phyloP scores from a whole-genome alignment of 2,888 invertebrate genomes.

The Beris chalybata region DNA sequence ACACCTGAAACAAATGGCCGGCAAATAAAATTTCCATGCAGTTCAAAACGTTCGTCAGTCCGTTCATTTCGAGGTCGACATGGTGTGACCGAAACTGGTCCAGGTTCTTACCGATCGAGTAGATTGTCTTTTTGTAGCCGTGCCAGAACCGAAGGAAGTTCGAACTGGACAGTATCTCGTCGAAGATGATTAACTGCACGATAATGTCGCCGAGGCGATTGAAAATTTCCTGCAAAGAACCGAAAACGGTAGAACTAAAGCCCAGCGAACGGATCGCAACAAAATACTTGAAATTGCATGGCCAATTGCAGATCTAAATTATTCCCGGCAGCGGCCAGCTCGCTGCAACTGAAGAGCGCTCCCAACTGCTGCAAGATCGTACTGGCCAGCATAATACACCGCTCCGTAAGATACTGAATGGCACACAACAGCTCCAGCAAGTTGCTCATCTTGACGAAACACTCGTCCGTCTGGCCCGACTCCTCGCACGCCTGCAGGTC shows the following conservation, averaged over 20 bases:
- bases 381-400: constrained; percentile 71
- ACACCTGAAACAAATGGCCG: constrained; percentile 72
- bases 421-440: constrained; percentile 65
- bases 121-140: constrained; percentile 73
- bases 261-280: not conserved
- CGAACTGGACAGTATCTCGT: constrained; percentile 49
- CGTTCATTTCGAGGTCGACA: constrained; percentile 59
- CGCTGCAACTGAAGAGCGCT: constrained; percentile 61
- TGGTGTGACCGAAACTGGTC: constrained; percentile 63
- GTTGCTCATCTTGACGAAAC: constrained; percentile 56
- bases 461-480: constrained; percentile 36
- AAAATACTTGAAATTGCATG: constrained; percentile 44
- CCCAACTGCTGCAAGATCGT: constrained; percentile 76
- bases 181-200: constrained; percentile 65
- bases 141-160: constrained; percentile 68
- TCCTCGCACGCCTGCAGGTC: constrained; percentile 40
- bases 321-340: constrained; percentile 49
- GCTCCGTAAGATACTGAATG: constrained; percentile 68
- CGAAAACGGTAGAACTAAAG: not conserved
- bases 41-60: constrained; percentile 71
- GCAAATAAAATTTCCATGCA: constrained; percentile 55
- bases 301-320: constrained; percentile 49
- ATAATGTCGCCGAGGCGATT: constrained; percentile 68
- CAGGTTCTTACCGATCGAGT: constrained; percentile 67
- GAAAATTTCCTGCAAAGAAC: constrained; percentile 48